Evolutionary conservation across 2,888 invertebrate species (phyloP).

Genomic region (Orchesellides sinensis): DNA sequence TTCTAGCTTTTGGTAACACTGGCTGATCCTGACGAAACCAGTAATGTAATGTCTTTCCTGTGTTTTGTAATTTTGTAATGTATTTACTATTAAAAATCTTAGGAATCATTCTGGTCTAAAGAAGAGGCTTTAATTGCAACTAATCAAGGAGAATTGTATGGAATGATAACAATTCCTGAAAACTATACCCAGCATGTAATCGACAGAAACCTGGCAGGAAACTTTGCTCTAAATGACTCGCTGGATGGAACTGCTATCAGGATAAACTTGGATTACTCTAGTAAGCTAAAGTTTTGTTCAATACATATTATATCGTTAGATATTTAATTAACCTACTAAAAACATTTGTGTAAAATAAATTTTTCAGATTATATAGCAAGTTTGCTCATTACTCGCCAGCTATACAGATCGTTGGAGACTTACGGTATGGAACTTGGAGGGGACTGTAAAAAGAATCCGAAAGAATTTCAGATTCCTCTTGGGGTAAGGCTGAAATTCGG

Average conservation of each 20-base stretch:
- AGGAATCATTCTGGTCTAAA: conserved; percentile 8
- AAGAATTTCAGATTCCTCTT: conserved; percentile 33
- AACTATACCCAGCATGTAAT: conserved; percentile 34
- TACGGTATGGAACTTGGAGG: conserved; percentile 36
- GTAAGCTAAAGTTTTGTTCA: neutral
- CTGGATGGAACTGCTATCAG: conserved; percentile 17
- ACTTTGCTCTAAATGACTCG: conserved; percentile 17
- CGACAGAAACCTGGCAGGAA: conserved; percentile 1
- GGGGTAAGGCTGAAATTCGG: neutral
- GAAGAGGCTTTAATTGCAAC: conserved; percentile 28
- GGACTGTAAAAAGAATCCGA: neutral
- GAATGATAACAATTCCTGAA: conserved; percentile 22
- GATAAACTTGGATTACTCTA: conserved; percentile 33
- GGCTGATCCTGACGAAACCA: neutral
- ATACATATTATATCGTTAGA: too few species aligned
- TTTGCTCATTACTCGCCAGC: conserved; percentile 17
- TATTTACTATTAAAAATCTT: neutral
- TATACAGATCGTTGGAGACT: conserved; percentile 30
- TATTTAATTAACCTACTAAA: neutral
- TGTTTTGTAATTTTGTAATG: neutral
- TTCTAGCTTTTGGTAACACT: neutral
- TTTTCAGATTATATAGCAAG: conserved; percentile 32
- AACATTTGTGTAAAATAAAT: neutral
- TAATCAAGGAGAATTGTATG: conserved; percentile 18
- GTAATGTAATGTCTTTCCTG: neutral